phyloP scores from a whole-genome alignment of 2,888 invertebrate species.

The Actias luna region DNA sequence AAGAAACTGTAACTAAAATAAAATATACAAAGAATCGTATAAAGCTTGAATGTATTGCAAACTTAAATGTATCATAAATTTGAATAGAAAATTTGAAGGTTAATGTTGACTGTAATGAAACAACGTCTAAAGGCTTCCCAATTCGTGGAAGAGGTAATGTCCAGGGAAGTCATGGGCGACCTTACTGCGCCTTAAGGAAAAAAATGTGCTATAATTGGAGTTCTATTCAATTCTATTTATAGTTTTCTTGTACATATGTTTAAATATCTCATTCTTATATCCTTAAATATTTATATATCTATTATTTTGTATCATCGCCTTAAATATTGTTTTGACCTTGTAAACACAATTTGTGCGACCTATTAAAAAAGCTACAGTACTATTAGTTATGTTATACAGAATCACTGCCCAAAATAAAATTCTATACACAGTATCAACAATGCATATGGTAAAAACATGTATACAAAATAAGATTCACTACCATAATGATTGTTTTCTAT shows the following conservation, averaged over 20 bases:
- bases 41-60: too few relatives aligned
- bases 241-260: constrained; percentile 13
- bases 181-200: constrained; percentile 30
- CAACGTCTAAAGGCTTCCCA: background rate
- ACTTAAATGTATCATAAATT: background rate
- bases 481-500: background rate
- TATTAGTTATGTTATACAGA: too few relatives aligned
- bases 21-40: background rate
- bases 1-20: background rate
- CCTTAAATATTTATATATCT: too few relatives aligned
- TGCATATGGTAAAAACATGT: too few relatives aligned
- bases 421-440: too few relatives aligned
- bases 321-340: too few relatives aligned
- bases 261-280: background rate
- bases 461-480: background rate
- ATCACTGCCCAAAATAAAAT: too few relatives aligned
- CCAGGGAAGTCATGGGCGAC: constrained; percentile 73
- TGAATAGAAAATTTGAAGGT: background rate
- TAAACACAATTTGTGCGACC: too few relatives aligned
- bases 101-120: background rate
- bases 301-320: too few relatives aligned
- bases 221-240: constrained; percentile 24
- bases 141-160: constrained; percentile 56
- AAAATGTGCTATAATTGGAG: constrained; percentile 27
- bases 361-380: too few relatives aligned